Conservation (phyloP, 2,797 vertebrate genomes). For the Tragelaphus oryx region DNA sequence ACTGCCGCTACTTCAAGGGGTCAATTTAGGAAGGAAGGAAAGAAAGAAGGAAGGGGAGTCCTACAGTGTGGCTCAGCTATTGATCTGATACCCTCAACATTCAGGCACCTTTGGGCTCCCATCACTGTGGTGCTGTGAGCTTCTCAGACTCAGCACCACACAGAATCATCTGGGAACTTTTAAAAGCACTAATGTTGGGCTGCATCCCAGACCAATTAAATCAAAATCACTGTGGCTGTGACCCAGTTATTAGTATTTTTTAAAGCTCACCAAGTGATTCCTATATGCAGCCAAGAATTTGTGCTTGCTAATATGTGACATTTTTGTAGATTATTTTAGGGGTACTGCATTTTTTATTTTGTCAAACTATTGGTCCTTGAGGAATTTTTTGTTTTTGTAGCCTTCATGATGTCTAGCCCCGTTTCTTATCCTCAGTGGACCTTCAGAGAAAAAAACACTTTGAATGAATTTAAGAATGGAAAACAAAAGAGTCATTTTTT, state of each 20-base stretch:
- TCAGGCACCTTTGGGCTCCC: accelerated
- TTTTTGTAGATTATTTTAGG: conserved; percentile 30
- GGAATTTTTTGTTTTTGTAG: background rate
- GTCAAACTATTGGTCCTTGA: background rate
- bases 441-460: background rate
- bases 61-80: background rate
- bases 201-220: background rate
- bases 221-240: background rate
- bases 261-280: conserved; percentile 2
- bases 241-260: conserved; percentile 19
- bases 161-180: background rate
- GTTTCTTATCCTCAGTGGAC: background rate
- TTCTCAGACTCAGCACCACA: background rate
- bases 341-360: background rate
- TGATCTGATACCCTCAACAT: accelerated
- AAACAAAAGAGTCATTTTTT: conserved; percentile 3
- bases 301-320: background rate
- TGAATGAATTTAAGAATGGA: background rate
- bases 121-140: background rate
- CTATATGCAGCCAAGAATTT: background rate
- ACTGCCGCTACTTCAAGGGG: background rate
- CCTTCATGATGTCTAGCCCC: background rate
- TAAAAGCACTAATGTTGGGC: background rate
- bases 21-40: background rate
- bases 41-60: too few species aligned